Conservation (phyloP, 2,113 vertebrate genomes). For the Cyanoramphus novaezelandiae region DNA sequence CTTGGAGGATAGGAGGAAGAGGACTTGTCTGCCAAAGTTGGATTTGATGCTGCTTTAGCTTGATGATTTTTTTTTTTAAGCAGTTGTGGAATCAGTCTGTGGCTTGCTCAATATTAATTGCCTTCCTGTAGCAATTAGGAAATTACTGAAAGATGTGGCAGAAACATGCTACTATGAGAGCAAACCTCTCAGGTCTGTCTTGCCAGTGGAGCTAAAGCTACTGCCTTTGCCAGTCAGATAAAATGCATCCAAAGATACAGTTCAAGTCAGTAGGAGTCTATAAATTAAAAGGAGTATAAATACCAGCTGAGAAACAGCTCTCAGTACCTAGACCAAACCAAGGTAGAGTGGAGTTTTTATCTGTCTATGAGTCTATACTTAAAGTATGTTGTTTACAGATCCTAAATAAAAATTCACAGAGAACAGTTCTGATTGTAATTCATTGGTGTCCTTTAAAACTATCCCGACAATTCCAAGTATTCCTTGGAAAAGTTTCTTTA, state of each 20-base stretch:
- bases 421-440: constrained; percentile 48
- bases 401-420: constrained; percentile 50
- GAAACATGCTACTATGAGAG: background rate
- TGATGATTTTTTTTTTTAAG: background rate
- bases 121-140: background rate
- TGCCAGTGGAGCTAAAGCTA: background rate
- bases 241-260: background rate
- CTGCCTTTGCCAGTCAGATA: background rate
- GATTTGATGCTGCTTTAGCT: background rate
- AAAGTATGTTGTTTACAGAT: constrained; percentile 43
- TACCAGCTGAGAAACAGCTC: background rate
- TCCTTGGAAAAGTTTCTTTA: constrained; percentile 63
- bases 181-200: background rate
- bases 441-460: constrained; percentile 64
- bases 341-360: background rate
- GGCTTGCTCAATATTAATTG: background rate
- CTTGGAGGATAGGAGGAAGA: background rate
- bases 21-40: background rate
- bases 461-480: constrained; percentile 67
- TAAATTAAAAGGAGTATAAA: background rate
- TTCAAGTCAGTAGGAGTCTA: background rate
- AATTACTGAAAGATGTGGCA: background rate
- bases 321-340: background rate
- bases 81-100: background rate
- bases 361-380: background rate